Evolutionary conservation across 64 coral and sea anemone genomes (phyloP).

Genomic region (Montipora cactus): DNA sequence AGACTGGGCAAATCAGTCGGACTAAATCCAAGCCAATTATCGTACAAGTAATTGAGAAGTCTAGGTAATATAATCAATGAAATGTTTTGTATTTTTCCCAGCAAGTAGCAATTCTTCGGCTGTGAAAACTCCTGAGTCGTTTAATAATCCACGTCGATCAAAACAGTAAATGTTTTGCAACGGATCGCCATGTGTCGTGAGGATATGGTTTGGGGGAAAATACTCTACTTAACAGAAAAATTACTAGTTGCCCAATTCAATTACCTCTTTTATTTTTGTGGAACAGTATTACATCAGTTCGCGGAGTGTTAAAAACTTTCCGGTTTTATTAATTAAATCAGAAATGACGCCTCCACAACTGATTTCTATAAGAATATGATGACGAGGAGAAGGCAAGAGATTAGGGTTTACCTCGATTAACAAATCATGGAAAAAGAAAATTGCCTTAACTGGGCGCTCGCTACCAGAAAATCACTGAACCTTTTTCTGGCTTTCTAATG

Average conservation of each 20-base stretch:
- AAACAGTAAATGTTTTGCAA: background rate
- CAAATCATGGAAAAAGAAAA: no score
- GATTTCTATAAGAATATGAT: background rate
- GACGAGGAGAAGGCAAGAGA: background rate
- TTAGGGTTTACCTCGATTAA: background rate
- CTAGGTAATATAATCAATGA: background rate
- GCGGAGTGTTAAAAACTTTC: slow-evolving; percentile 24
- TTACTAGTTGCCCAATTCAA: no score
- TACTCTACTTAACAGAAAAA: background rate
- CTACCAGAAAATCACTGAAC: background rate
- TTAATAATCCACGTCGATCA: background rate
- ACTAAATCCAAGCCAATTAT: slow-evolving; percentile 3
- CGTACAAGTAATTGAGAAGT: background rate
- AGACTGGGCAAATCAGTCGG: background rate
- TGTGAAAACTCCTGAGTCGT: slow-evolving; percentile 1
- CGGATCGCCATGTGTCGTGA: background rate
- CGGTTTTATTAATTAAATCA: background rate
- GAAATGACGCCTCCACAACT: background rate
- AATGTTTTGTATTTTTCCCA: slow-evolving; percentile 29
- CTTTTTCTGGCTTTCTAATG: background rate
- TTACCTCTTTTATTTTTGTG: background rate
- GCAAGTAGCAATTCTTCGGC: background rate
- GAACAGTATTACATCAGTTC: background rate
- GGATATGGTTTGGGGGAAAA: background rate
- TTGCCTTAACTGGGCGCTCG: no score